Evolutionary conservation across 92 coral and sea anemone species (phyloP).

Genomic region (Chrysogorgia sp.): DNA sequence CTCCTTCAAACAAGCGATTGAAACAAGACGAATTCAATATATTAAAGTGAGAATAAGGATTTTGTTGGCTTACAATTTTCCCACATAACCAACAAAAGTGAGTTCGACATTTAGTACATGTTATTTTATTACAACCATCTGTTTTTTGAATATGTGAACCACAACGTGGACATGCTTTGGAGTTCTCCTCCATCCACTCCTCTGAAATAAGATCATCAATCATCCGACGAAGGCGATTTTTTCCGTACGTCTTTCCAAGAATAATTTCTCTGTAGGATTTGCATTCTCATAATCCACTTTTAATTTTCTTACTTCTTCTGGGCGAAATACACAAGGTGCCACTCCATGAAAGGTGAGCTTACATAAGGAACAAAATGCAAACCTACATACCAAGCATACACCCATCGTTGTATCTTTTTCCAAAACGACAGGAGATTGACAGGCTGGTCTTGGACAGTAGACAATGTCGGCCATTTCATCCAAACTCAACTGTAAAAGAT

Average conservation of each 20-base stretch:
- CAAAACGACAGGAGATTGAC: slow-evolving; percentile 80
- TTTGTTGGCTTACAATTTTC: slow-evolving; percentile 64
- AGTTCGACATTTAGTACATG: slow-evolving; percentile 81
- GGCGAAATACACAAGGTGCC: slow-evolving; percentile 78
- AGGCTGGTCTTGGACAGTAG: slow-evolving; percentile 85
- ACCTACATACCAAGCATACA: slow-evolving; percentile 72
- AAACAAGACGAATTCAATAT: slow-evolving; percentile 69
- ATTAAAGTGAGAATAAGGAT: slow-evolving; percentile 88
- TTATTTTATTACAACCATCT: slow-evolving; percentile 98
- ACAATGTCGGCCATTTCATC: slow-evolving; percentile 91
- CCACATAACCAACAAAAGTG: slow-evolving; percentile 96
- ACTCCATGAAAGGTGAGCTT: slow-evolving; percentile 87
- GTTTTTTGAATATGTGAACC: slow-evolving; percentile 75
- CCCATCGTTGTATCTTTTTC: slow-evolving; percentile 86
- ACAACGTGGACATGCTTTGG: slow-evolving; percentile 87
- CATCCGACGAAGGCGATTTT: slow-evolving; percentile 68
- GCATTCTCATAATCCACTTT: slow-evolving; percentile 69
- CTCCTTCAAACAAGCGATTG: slow-evolving; percentile 88
- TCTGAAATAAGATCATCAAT: slow-evolving; percentile 85
- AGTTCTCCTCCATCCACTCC: slow-evolving; percentile 85
- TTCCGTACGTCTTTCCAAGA: slow-evolving; percentile 85
- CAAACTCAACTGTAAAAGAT: slow-evolving; percentile 85
- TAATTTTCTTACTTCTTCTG: slow-evolving; percentile 68
- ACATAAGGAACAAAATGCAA: slow-evolving; percentile 91
- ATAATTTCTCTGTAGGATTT: slow-evolving; percentile 59